phyloP scores from a whole-genome alignment of 2,797 vertebrate genomes.

The Melanotaenia nigrans region DNA sequence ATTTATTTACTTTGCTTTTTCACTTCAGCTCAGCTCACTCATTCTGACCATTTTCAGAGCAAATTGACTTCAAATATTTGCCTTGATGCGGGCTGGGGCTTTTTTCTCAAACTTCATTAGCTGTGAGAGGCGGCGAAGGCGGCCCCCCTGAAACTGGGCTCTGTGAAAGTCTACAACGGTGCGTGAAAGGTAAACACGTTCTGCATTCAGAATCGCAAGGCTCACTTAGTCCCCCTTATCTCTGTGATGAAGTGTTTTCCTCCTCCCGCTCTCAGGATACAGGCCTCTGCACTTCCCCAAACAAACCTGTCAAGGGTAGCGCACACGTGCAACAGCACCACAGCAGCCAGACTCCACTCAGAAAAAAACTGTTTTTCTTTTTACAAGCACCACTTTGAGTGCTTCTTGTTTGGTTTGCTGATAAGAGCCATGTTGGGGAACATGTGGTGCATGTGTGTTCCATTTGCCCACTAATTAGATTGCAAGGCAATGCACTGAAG shows the following conservation, averaged over 20 bases:
- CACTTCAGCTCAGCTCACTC: constrained; percentile 50
- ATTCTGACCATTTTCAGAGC: constrained; percentile 50
- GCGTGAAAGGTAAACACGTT: constrained; percentile 80
- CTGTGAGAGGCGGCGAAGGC: constrained; percentile 37
- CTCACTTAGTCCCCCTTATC: constrained; percentile 82
- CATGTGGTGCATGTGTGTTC: constrained; percentile 83
- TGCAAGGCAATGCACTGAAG: constrained; percentile 77
- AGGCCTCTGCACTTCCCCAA: constrained; percentile 72
- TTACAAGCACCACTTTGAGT: constrained; percentile 69
- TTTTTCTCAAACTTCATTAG: constrained; percentile 72
- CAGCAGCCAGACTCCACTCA: constrained; percentile 40
- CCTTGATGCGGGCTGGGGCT: constrained; percentile 54
- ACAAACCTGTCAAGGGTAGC: constrained; percentile 68
- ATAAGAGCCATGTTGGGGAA: constrained; percentile 79
- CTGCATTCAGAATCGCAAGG: constrained; percentile 72
- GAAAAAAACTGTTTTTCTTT: constrained; percentile 50
- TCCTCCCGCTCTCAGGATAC: constrained; percentile 70
- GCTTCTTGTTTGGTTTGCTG: constrained; percentile 84
- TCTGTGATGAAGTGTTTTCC: constrained; percentile 74
- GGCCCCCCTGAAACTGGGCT: constrained; percentile 38
- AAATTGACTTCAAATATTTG: constrained; percentile 78
- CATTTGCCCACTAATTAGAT: constrained; percentile 86
- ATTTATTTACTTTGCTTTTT: constrained; percentile 60
- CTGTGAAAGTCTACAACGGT: constrained; percentile 71
- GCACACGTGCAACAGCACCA: constrained; percentile 60